phyloP scores from a whole-genome alignment of 2,797 vertebrate species.

The Zenarchopterus dispar region DNA sequence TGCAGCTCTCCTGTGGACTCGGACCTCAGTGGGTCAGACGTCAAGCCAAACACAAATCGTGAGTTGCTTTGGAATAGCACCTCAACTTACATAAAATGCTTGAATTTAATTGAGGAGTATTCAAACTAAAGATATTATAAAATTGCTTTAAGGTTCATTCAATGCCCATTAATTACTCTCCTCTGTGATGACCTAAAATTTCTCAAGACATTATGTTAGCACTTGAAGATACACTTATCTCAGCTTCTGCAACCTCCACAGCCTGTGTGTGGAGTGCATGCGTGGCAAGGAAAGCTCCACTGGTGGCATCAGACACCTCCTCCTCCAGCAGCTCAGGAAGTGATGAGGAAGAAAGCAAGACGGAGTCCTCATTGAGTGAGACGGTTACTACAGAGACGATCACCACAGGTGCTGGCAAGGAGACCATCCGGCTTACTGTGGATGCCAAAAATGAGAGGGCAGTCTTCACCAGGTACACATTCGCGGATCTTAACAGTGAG shows the following conservation, averaged over 20 bases:
- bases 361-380: conserved; percentile 59
- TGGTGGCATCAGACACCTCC: conserved; percentile 90
- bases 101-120: too few species aligned
- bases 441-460: conserved; percentile 83
- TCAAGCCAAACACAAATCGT: conserved; percentile 82
- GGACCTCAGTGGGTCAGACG: conserved; percentile 63
- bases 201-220: not conserved
- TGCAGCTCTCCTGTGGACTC: conserved; percentile 91
- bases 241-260: conserved; percentile 16
- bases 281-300: conserved; percentile 86
- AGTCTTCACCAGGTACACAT: conserved; percentile 73
- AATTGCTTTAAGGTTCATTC: too few species aligned
- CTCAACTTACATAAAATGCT: not conserved
- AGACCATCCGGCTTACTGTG: conserved; percentile 74
- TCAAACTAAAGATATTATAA: too few species aligned
- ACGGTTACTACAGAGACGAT: conserved; percentile 74
- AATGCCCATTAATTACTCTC: too few species aligned
- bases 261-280: conserved; percentile 90
- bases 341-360: conserved; percentile 85
- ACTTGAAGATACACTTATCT: not conserved
- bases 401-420: conserved; percentile 78
- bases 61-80: conserved; percentile 63
- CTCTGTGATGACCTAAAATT: too few species aligned
- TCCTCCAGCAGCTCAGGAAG: conserved; percentile 89
- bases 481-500: conserved; percentile 2